Conservation (phyloP, 1,140 invertebrate species). For the Drosophila bipectinata region DNA sequence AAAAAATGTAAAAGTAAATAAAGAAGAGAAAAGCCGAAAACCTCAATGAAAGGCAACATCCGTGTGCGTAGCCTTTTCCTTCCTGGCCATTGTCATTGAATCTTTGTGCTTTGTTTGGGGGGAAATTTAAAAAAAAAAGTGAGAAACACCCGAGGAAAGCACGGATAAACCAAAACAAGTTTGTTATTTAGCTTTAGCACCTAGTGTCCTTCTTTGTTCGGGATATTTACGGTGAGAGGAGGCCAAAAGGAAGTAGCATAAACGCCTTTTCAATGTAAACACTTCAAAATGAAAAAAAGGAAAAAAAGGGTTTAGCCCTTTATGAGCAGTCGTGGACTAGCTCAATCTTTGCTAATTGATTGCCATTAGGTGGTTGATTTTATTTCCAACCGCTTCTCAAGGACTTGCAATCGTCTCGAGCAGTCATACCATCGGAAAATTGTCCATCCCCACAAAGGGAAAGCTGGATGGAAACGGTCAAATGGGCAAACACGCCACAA, state of each 20-base stretch:
- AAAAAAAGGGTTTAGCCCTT: constrained; percentile 13
- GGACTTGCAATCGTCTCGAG: constrained; percentile 17
- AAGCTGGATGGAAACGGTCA: constrained; percentile 24
- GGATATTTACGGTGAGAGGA: constrained; percentile 55
- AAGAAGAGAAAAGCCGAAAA: constrained; percentile 40
- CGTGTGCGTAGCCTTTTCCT: constrained; percentile 73
- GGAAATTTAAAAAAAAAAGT: constrained; percentile 26
- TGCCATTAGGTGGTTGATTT: constrained; percentile 70
- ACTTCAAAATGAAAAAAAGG: constrained; percentile 18
- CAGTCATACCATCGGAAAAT: constrained; percentile 35
- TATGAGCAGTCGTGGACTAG: constrained; percentile 33
- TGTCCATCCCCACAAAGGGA: constrained; percentile 34
- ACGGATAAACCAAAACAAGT: constrained; percentile 65
- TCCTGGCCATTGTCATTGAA: constrained; percentile 68
- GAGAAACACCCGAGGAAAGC: constrained; percentile 33
- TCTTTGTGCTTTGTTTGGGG: constrained; percentile 51
- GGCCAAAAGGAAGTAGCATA: constrained; percentile 37
- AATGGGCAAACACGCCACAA: constrained; percentile 68
- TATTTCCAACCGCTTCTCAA: constrained; percentile 13
- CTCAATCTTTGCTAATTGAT: constrained; percentile 75
- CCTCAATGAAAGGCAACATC: constrained; percentile 75
- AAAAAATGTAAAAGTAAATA: constrained; percentile 40
- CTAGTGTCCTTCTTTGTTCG: constrained; percentile 34
- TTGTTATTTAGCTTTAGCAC: constrained; percentile 79
- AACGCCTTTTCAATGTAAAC: constrained; percentile 58